Conservation (phyloP, 2,113 vertebrate genomes). For the Gavialis gangeticus region DNA sequence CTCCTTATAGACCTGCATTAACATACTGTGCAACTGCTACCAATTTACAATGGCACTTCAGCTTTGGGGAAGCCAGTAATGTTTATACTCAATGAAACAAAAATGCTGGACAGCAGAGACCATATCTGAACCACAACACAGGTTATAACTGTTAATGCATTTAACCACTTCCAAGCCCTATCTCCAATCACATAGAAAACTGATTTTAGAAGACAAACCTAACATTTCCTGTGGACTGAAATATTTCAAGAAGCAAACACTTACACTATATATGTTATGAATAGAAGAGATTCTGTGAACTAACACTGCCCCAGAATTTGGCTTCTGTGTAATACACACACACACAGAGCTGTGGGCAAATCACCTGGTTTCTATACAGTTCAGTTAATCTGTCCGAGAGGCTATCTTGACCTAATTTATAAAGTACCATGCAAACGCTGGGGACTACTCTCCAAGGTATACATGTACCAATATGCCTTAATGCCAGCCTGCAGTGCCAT, state of each 20-base stretch:
- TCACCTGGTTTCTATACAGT: background rate
- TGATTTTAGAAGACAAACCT: background rate
- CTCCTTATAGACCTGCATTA: constrained; percentile 13
- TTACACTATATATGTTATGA: no score
- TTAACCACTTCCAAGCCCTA: background rate
- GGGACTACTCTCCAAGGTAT: background rate
- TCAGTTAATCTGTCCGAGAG: background rate
- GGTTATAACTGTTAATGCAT: background rate
- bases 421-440: background rate
- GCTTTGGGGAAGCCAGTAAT: background rate
- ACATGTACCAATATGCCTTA: background rate
- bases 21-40: background rate
- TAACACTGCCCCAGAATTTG: no score
- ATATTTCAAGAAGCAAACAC: background rate
- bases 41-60: background rate
- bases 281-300: no score
- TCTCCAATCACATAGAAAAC: background rate
- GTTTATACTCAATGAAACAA: background rate
- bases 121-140: background rate
- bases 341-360: background rate
- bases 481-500: background rate
- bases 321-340: no score
- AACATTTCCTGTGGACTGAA: background rate
- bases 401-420: background rate
- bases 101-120: background rate